Evolutionary conservation across 1,140 invertebrate species (phyloP), one percentile per base, ranked within the genome.

Genomic region (Heterodera schachtii): DNA sequence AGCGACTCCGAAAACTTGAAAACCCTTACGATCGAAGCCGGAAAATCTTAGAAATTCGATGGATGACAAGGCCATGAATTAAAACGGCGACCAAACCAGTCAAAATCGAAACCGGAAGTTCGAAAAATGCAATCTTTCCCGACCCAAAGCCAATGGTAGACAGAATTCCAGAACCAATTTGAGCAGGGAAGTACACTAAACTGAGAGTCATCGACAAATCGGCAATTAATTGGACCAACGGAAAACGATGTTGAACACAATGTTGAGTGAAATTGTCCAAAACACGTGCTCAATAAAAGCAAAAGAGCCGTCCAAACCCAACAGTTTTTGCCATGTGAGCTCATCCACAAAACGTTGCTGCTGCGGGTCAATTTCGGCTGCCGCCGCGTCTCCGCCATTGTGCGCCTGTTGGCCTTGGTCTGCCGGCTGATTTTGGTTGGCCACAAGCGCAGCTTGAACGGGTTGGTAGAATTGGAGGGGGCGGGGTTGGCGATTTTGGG

Each of bases 211-310:
- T 19, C 11, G 19, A 77, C 31, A 57, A 41, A 19, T 49, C 21
- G 57, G 13, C 19, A 74, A 74, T 41, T 31, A 31, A 31, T 64
- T 41, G 16, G 19, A 82, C 83, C 82, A 78, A 90, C 89, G 92
- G 90, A 93, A 93, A 79, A 98, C 93, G 19, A 94, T 87, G 81
- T 98, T 97, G 90, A 98, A 98, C 31, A 98, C 91, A 5, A 96
- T 97, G 90, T 98, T 98, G 6, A 99, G 91, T 0, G 96, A 97
- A 8, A 98, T 95, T 9, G 98, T 96, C 97, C 97, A 99, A 90
- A 99, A 98, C 0, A 84, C 96, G 92, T 99, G 96, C 91, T 99
- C 97, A 44, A 99, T 91, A 89, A 99, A 99, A 19, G 97, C 93
- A 47, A 99, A 92, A 0, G 96, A 98, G 0, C 97, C 97, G 92